Conservation (phyloP, 2,797 vertebrate species). For the Anguilla obscura region DNA sequence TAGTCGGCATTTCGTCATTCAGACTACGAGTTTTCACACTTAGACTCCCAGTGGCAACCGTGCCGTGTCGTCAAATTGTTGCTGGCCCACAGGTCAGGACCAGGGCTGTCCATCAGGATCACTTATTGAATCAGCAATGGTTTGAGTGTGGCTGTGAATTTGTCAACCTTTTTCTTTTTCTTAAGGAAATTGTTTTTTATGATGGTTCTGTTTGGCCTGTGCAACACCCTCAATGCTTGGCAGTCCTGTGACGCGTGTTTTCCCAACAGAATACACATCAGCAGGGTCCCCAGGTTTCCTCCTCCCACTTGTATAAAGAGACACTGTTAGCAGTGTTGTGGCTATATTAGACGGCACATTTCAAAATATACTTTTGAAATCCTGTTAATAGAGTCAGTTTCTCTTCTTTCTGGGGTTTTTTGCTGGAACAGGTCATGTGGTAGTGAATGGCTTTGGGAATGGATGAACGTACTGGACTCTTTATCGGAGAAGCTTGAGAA, state of each 20-base stretch:
- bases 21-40: neutral
- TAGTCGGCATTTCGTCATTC: neutral
- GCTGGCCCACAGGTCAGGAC: neutral
- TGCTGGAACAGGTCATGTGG: slow-evolving; percentile 7
- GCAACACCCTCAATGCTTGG: slow-evolving; percentile 55
- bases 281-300: slow-evolving; percentile 56
- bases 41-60: neutral
- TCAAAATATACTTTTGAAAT: slow-evolving; percentile 45
- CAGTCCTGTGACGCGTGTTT: slow-evolving; percentile 39
- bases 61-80: neutral
- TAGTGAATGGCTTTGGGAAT: neutral
- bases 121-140: neutral
- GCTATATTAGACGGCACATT: slow-evolving; percentile 34
- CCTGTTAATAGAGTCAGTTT: neutral
- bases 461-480: neutral
- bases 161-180: slow-evolving; percentile 40
- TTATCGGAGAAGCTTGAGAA: neutral
- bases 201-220: slow-evolving; percentile 62
- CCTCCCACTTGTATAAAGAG: slow-evolving; percentile 57
- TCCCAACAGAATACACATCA: slow-evolving; percentile 63
- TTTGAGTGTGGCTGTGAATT: slow-evolving; percentile 47
- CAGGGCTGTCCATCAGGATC: neutral
- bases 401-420: slow-evolving; percentile 38
- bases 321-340: slow-evolving; percentile 50
- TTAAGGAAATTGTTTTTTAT: slow-evolving; percentile 18